A percentile compares a stretch with the other conserved stretches of the same genome.
phyloP scores from a whole-genome alignment of 2,797 vertebrate genomes.

The Rhabdophis nuchalis region DNA sequence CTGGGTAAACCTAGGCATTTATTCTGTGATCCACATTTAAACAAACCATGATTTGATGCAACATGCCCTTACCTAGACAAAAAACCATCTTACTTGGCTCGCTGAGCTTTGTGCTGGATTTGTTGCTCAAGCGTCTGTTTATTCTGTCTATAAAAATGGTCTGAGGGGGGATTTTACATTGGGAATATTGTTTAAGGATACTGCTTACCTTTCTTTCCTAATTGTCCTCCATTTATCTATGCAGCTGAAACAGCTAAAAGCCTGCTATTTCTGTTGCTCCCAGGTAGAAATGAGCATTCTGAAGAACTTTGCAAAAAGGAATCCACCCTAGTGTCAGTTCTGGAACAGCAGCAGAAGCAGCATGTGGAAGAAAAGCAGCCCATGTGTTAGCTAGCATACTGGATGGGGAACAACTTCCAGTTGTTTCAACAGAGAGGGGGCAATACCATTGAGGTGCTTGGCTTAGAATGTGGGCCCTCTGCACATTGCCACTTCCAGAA shows the following conservation, averaged over 20 bases:
- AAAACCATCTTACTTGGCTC: background rate
- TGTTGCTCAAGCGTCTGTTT: background rate
- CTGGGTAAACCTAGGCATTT: background rate
- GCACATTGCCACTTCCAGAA: constrained; percentile 18
- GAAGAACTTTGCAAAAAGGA: background rate
- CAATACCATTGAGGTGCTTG: background rate
- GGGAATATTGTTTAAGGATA: background rate
- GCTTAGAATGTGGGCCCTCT: constrained; percentile 37
- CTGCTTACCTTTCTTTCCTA: background rate
- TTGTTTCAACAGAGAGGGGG: background rate
- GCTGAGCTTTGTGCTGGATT: background rate
- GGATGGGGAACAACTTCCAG: constrained; percentile 6
- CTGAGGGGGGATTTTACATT: background rate
- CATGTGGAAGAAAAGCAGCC: background rate
- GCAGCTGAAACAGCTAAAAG: background rate
- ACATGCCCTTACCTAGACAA: background rate
- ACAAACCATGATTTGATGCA: background rate
- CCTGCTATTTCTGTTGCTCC: accelerated
- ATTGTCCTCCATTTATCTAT: background rate
- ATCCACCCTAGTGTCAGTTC: background rate
- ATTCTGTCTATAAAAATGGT: background rate
- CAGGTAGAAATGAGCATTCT: accelerated
- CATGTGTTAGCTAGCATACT: background rate
- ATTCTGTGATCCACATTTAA: background rate
- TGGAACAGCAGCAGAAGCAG: background rate